Conservation (phyloP, 2,113 vertebrate species). For the Tympanuchus pallidicinctus region DNA sequence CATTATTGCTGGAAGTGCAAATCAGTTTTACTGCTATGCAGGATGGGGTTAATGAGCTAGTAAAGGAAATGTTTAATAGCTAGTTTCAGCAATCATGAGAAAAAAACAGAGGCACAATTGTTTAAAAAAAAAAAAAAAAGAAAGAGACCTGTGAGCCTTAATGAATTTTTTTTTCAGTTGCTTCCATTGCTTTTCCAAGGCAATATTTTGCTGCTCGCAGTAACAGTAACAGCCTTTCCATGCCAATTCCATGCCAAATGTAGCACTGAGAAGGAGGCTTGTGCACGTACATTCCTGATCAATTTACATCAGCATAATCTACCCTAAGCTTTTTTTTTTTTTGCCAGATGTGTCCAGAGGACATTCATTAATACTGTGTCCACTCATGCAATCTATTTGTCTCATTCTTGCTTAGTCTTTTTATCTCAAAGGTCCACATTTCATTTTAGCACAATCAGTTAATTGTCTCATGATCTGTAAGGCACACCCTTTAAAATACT, state of each 20-base stretch:
- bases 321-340: fast-evolving
- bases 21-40: conserved; percentile 9
- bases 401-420: neutral
- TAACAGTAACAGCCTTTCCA: neutral
- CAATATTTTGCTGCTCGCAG: neutral
- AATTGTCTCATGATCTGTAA: neutral
- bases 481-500: neutral
- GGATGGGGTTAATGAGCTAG: neutral
- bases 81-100: neutral
- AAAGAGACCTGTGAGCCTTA: neutral
- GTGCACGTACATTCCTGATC: neutral
- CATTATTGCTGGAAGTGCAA: neutral
- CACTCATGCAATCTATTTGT: neutral
- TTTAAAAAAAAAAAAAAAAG: neutral
- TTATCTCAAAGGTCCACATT: neutral
- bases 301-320: neutral
- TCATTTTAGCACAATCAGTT: neutral
- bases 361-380: neutral
- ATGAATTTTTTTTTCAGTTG: neutral
- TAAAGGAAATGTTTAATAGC: neutral
- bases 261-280: neutral
- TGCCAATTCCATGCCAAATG: neutral
- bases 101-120: neutral
- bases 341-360: neutral
- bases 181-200: neutral